These are phyloP conservation scores for Sphaerophoria taeniata DNA, from an alignment of 2,888 invertebrate species.

Conservation along the genomic window DNA sequence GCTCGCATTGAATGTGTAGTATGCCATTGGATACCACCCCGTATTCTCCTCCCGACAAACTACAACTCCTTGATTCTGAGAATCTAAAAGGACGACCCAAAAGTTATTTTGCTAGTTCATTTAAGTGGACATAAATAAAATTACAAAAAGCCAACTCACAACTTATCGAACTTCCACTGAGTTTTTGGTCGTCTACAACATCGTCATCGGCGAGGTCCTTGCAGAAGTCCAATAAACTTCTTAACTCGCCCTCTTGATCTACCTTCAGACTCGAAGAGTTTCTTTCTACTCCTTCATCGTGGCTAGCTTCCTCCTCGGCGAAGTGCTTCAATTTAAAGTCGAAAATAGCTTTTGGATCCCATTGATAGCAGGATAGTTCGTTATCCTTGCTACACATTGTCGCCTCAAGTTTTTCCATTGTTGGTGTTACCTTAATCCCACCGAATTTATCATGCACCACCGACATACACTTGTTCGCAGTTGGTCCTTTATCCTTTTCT, in stretches of 20 bases:
- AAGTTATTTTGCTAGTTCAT: not conserved
- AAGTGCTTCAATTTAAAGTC: slow-evolving; percentile 60
- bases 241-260: slow-evolving; percentile 35
- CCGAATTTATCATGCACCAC: slow-evolving; percentile 85
- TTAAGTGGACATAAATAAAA: slow-evolving; percentile 17
- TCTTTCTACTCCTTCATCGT: slow-evolving; percentile 1
- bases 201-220: slow-evolving; percentile 52
- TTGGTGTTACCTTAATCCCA: slow-evolving; percentile 84
- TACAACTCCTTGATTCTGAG: slow-evolving; percentile 87
- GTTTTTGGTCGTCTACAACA: too few species aligned
- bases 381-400: slow-evolving; percentile 74
- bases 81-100: slow-evolving; percentile 74
- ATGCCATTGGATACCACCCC: slow-evolving; percentile 90
- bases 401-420: slow-evolving; percentile 78
- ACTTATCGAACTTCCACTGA: not conserved
- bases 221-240: slow-evolving; percentile 60
- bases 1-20: slow-evolving; percentile 85
- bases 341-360: slow-evolving; percentile 60
- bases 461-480: slow-evolving; percentile 84
- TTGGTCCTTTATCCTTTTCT: slow-evolving; percentile 43
- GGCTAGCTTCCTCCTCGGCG: slow-evolving; percentile 17
- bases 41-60: slow-evolving; percentile 85
- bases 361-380: slow-evolving; percentile 78
- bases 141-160: slow-evolving; percentile 32
- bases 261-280: not conserved